A percentile compares a stretch with the other conserved stretches of the same genome.
Evolutionary conservation across 2,113 vertebrate genomes (phyloP).

Genomic region (Hucho hucho): DNA sequence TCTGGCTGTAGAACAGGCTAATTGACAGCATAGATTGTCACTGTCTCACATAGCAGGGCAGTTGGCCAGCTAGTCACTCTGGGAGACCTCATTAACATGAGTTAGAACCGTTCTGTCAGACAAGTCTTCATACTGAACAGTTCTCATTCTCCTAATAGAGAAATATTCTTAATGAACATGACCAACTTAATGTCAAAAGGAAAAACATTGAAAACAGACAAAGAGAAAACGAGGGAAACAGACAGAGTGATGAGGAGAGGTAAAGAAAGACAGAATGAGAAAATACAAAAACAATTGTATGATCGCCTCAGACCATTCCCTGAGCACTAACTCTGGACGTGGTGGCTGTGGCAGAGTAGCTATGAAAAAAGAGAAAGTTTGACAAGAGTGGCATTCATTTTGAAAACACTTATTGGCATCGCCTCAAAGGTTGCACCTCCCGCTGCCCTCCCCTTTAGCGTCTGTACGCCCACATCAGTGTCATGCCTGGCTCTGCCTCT

Average conservation of each 20-base stretch:
- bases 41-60: constrained; percentile 52
- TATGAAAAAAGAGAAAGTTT: constrained; percentile 54
- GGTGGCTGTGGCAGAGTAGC: constrained; percentile 47
- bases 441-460: constrained; percentile 72
- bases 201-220: not conserved
- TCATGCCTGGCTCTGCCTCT: constrained; percentile 54
- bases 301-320: constrained; percentile 18
- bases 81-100: constrained; percentile 62
- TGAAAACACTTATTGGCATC: constrained; percentile 70
- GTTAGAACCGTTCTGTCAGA: constrained; percentile 48
- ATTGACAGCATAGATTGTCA: constrained; percentile 63
- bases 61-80: constrained; percentile 49
- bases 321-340: not conserved
- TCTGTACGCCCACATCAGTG: constrained; percentile 73
- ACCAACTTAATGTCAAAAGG: constrained; percentile 10
- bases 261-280: constrained; percentile 27
- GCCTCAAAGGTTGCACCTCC: constrained; percentile 69
- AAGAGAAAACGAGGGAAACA: not conserved
- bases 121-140: constrained; percentile 20
- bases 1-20: constrained; percentile 51
- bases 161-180: constrained; percentile 5
- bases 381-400: constrained; percentile 66
- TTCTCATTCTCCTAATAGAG: constrained; percentile 27
- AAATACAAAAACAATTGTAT: constrained; percentile 27
- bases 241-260: not conserved